Conservation (phyloP, 2,113 vertebrate species). For the Uria lomvia region DNA sequence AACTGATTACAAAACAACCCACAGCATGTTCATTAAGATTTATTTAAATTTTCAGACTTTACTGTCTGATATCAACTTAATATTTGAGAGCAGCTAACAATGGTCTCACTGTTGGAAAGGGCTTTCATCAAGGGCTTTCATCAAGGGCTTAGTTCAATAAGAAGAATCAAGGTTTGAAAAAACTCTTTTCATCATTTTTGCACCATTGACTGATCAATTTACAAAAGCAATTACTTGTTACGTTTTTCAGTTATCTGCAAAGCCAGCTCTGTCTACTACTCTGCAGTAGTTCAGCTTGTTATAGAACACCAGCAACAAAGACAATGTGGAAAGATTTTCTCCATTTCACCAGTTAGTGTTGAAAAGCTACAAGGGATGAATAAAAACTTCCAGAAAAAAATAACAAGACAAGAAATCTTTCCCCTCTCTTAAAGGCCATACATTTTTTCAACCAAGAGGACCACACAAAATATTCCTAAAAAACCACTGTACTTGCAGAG, state of each 20-base stretch:
- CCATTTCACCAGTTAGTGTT: neutral
- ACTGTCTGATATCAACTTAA: neutral
- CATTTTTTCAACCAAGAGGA: neutral
- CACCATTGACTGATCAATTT: neutral
- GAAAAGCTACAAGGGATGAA: neutral
- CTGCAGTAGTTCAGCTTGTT: neutral
- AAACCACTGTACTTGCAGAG: accelerated
- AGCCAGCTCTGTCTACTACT: neutral
- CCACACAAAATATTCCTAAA: neutral
- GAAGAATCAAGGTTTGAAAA: neutral
- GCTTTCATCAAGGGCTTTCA: neutral
- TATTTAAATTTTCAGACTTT: neutral
- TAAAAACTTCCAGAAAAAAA: neutral
- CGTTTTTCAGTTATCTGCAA: neutral
- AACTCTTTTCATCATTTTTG: neutral
- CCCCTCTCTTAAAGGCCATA: neutral
- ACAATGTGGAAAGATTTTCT: accelerated
- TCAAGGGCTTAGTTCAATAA: neutral
- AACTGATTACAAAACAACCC: neutral
- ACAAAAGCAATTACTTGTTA: neutral
- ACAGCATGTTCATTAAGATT: neutral
- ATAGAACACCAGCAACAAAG: neutral
- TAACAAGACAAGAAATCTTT: neutral
- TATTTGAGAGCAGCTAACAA: neutral
- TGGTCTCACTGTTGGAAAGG: accelerated